These are phyloP conservation scores for Chelidonichthys spinosus DNA, from an alignment of 2,797 vertebrate species.

Conservation along the genomic window DNA sequence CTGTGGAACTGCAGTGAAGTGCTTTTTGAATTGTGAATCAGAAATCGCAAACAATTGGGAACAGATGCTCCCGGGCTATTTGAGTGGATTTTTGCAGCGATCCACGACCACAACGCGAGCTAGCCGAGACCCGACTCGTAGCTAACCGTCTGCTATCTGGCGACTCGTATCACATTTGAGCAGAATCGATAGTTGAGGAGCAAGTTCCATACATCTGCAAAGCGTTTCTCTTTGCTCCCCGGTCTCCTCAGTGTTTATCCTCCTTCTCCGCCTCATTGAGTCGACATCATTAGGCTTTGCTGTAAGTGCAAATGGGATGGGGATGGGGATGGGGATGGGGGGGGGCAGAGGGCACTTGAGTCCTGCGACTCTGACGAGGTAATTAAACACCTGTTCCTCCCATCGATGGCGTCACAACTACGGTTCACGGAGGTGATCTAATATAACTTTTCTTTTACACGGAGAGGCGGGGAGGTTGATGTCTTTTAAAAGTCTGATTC, in stretches of 20 bases:
- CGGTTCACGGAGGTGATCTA: conserved; percentile 41
- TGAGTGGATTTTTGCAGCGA: too few species aligned
- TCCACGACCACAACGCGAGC: too few species aligned
- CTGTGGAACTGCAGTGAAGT: not conserved
- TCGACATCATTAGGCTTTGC: conserved; percentile 65
- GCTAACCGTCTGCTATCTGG: too few species aligned
- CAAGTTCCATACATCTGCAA: conserved; percentile 41
- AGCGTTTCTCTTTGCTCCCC: conserved; percentile 40
- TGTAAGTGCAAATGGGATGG: conserved; percentile 36
- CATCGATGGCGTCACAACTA: conserved; percentile 55
- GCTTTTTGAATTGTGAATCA: not conserved
- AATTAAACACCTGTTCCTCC: conserved; percentile 81
- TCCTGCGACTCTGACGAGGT: conserved; percentile 61
- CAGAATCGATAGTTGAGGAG: not conserved
- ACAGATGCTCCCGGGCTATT: not conserved
- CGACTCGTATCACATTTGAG: too few species aligned
- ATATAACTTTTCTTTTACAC: conserved; percentile 23
- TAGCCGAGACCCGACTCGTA: too few species aligned
- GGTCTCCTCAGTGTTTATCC: conserved; percentile 59
- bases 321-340: not conserved
- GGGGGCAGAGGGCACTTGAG: conserved; percentile 69
- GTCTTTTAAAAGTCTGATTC: conserved; percentile 22
- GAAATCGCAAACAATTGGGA: not conserved
- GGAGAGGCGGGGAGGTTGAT: conserved; percentile 15
- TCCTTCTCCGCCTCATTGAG: conserved; percentile 64